Evolutionary conservation across 1,140 invertebrate genomes (phyloP).

Genomic region (Branchinecta lindahli): DNA sequence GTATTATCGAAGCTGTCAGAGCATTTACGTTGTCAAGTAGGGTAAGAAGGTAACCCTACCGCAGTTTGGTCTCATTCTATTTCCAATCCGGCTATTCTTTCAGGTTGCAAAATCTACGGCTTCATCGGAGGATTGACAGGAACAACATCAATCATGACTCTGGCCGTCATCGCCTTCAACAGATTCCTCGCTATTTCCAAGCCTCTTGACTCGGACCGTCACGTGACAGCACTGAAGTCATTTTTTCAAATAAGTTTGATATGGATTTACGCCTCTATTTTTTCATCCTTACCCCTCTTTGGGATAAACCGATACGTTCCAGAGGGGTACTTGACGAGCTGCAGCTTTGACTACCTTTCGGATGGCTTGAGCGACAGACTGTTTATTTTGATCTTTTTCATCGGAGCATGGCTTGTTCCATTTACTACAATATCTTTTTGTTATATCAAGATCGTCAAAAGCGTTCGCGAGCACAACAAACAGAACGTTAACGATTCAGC

Average conservation of each 20-base stretch:
- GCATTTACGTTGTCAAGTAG: conserved; percentile 16
- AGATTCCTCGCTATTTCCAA: conserved; percentile 53
- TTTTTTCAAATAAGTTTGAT: conserved; percentile 43
- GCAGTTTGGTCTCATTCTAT: conserved; percentile 6
- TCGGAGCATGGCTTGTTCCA: conserved; percentile 49
- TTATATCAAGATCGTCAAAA: conserved; percentile 48
- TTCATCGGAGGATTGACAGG: conserved; percentile 53
- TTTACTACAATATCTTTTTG: conserved; percentile 49
- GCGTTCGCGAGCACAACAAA: conserved; percentile 35
- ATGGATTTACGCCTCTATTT: conserved; percentile 53
- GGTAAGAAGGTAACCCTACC: not conserved
- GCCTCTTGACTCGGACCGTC: conserved; percentile 43
- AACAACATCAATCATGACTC: conserved; percentile 48
- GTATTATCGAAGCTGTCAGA: conserved; percentile 13
- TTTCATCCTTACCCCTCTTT: conserved; percentile 48
- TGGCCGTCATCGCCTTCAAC: conserved; percentile 51
- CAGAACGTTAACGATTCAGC: not conserved
- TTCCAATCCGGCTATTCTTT: conserved; percentile 20
- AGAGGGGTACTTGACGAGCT: conserved; percentile 59
- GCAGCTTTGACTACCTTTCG: conserved; percentile 60
- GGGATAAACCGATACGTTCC: conserved; percentile 54
- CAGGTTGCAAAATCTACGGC: conserved; percentile 52
- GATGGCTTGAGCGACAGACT: conserved; percentile 24
- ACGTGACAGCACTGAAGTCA: conserved; percentile 42
- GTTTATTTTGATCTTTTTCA: conserved; percentile 46